phyloP scores from a whole-genome alignment of 1,140 invertebrate species.

The Panulirus ornatus region DNA sequence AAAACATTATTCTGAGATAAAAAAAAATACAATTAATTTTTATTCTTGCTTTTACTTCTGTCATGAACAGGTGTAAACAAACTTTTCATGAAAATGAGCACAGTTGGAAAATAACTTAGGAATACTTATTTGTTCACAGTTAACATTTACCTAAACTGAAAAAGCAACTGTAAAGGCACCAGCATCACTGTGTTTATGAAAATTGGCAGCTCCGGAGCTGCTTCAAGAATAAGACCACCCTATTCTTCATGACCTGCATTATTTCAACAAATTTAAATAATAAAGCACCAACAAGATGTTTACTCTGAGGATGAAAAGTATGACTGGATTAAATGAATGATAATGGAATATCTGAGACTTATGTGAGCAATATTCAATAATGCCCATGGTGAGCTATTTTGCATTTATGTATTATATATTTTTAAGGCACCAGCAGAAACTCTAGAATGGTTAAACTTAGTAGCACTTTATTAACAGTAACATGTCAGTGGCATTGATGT shows the following conservation, averaged over 20 bases:
- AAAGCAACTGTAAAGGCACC: neutral
- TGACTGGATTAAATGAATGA: neutral
- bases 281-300: neutral
- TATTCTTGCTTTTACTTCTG: neutral
- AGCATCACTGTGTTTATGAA: neutral
- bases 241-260: too few species aligned
- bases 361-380: conserved; percentile 18
- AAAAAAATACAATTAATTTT: neutral
- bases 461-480: neutral
- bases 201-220: neutral
- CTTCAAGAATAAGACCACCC: neutral
- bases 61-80: neutral
- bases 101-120: neutral
- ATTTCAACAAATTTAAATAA: neutral
- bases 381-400: neutral
- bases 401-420: neutral
- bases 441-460: neutral
- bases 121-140: neutral
- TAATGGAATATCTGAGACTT: neutral
- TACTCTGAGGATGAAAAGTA: neutral
- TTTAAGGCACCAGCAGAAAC: neutral
- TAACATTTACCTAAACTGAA: neutral
- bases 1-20: neutral
- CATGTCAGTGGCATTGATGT: too few species aligned
- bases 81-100: neutral